Conservation (phyloP, 2,797 vertebrate genomes). For the Anguilla megastoma region DNA sequence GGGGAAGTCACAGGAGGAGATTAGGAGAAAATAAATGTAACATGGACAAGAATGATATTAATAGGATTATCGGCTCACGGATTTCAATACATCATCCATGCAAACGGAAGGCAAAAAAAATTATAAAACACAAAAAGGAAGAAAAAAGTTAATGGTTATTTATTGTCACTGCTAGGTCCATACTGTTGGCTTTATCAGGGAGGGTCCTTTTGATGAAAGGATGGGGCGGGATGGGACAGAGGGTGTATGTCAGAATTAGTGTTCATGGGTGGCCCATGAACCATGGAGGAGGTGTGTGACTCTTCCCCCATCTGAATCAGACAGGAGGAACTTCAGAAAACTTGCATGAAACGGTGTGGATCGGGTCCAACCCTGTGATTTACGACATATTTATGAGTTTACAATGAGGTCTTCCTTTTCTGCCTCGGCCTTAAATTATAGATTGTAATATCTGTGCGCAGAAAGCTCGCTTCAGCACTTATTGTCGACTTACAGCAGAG, state of each 20-base stretch:
- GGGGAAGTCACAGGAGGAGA: constrained; percentile 78
- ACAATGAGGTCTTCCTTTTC: not conserved
- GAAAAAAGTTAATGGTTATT: constrained; percentile 66
- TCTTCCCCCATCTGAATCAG: not conserved
- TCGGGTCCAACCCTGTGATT: not conserved
- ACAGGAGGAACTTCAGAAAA: constrained; percentile 2
- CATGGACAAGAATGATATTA: constrained; percentile 86
- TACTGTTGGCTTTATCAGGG: constrained; percentile 8
- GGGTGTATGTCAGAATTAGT: constrained; percentile 6
- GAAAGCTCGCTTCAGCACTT: not conserved
- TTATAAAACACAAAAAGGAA: constrained; percentile 53
- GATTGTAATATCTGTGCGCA: not conserved
- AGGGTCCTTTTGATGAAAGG: not conserved
- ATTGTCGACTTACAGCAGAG: not conserved
- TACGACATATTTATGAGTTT: not conserved
- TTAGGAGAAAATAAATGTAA: constrained; percentile 88
- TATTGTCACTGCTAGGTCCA: constrained; percentile 54
- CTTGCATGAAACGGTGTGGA: not conserved
- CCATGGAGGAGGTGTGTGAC: not conserved
- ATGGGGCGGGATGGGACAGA: not conserved
- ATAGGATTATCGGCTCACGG: constrained; percentile 89
- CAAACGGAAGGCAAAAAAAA: constrained; percentile 64
- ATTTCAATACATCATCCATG: constrained; percentile 75
- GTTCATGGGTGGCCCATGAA: not conserved
- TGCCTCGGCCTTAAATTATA: not conserved